Percentiles rank a stretch among this genome's conserved stretches.
These are phyloP conservation scores for Acleris sparsana DNA, from an alignment of 2,888 invertebrate species.

Conservation along the genomic window DNA sequence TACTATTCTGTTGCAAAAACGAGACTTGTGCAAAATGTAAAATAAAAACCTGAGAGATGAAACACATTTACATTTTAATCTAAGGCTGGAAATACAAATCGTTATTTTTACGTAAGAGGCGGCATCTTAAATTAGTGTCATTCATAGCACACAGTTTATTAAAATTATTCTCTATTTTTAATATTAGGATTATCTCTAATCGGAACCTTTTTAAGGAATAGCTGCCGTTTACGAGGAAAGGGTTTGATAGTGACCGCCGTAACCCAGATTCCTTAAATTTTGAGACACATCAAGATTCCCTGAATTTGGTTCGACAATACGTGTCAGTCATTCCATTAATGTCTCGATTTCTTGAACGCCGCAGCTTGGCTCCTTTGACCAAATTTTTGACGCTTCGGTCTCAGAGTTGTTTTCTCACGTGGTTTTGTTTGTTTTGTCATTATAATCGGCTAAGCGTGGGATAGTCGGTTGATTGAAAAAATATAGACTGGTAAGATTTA, in stretches of 20 bases:
- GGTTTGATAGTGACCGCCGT: conserved; percentile 41
- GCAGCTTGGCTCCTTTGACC: conserved; percentile 61
- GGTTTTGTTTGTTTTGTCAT: conserved; percentile 47
- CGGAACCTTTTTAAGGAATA: conserved; percentile 42
- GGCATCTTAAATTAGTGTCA: background rate
- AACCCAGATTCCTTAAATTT: conserved; percentile 64
- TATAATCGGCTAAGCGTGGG: conserved; percentile 59
- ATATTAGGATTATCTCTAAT: background rate
- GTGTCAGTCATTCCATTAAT: conserved; percentile 80
- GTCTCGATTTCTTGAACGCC: conserved; percentile 74
- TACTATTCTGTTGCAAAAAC: conserved; percentile 58
- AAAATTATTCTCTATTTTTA: background rate
- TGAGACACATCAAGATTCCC: conserved; percentile 61
- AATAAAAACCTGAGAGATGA: conserved; percentile 51
- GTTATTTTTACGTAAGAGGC: background rate
- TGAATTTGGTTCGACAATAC: conserved; percentile 67
- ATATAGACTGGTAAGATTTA: conserved; percentile 4
- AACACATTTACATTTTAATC: conserved; percentile 57
- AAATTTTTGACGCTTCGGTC: conserved; percentile 75
- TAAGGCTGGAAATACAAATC: conserved; percentile 36
- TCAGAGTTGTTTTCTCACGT: conserved; percentile 63
- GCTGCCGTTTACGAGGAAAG: conserved; percentile 52
- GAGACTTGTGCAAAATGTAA: conserved; percentile 60
- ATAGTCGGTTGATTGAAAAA: conserved; percentile 44
- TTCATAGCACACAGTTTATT: background rate